phyloP scores from a whole-genome alignment of 1,140 invertebrate species.

The Euwallacea fornicatus region DNA sequence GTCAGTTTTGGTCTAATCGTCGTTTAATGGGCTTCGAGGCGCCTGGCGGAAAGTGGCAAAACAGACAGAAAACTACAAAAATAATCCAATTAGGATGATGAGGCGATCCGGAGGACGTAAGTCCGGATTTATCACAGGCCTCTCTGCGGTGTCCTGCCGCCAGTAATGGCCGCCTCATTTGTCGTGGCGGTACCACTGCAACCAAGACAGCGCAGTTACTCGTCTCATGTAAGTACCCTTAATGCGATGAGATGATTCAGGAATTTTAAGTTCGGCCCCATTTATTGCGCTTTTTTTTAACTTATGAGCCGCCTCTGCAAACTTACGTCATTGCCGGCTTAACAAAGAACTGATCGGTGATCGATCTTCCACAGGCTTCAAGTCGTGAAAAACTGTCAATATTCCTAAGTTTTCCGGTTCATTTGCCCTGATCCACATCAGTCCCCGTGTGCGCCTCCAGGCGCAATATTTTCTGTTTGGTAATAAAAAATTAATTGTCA shows the following conservation, averaged over 20 bases:
- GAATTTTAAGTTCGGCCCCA: too few relatives aligned
- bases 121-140: slow-evolving; percentile 28
- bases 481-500: slow-evolving; percentile 24
- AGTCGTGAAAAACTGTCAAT: slow-evolving; percentile 11
- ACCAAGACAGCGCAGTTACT: too few relatives aligned
- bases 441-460: background rate
- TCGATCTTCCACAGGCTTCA: slow-evolving; percentile 8
- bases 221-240: too few relatives aligned
- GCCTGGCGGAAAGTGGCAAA: background rate
- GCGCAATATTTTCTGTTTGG: background rate
- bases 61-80: slow-evolving; percentile 24
- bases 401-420: slow-evolving; percentile 14
- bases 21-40: background rate
- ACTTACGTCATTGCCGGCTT: background rate
- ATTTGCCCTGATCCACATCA: background rate
- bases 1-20: background rate
- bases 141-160: slow-evolving; percentile 14
- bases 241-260: too few relatives aligned
- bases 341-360: background rate
- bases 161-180: slow-evolving; percentile 29
- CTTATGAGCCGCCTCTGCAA: background rate
- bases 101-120: slow-evolving; percentile 25
- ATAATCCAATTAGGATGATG: slow-evolving; percentile 37
- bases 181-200: slow-evolving; percentile 12
- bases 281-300: too few relatives aligned